phyloP scores from a whole-genome alignment of 2,888 invertebrate genomes.

The Caenorhabditis sp. region DNA sequence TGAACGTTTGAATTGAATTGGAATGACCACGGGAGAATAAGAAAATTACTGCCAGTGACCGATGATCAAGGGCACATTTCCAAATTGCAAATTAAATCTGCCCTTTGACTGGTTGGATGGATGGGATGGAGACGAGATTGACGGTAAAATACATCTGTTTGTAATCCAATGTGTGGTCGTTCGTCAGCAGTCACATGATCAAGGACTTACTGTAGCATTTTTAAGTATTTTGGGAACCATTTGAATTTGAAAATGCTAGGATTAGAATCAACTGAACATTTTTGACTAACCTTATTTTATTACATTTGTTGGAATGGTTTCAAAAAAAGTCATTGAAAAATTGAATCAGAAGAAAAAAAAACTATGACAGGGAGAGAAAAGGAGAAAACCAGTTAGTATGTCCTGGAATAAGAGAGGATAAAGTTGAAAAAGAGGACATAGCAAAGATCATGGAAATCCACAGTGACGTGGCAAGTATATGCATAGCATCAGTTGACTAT shows the following conservation, averaged over 20 bases:
- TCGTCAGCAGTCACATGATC: too few relatives aligned
- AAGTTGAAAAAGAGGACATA: conserved; percentile 16
- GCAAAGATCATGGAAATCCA: conserved; percentile 51
- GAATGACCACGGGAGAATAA: neutral
- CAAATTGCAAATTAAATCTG: too few relatives aligned
- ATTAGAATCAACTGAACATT: too few relatives aligned
- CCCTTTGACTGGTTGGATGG: neutral
- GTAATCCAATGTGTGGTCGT: neutral
- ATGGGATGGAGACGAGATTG: neutral
- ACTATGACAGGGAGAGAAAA: conserved; percentile 13
- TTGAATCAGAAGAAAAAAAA: neutral
- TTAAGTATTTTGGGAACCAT: too few relatives aligned
- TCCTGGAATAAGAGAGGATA: conserved; percentile 10
- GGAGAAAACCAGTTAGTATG: conserved; percentile 55
- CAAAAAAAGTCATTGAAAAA: too few relatives aligned
- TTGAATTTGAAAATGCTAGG: too few relatives aligned
- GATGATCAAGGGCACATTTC: conserved; percentile 34
- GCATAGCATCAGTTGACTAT: conserved; percentile 40
- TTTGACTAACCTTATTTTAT: too few relatives aligned
- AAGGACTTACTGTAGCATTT: too few relatives aligned
- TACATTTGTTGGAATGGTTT: too few relatives aligned
- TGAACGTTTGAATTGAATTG: neutral
- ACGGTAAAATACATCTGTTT: neutral
- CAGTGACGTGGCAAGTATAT: conserved; percentile 57
- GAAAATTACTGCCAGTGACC: neutral